Percentiles rank a stretch among this genome's conserved stretches.
phyloP scores from a whole-genome alignment of 2,888 invertebrate genomes.

The Gandaritis pyraliata region DNA sequence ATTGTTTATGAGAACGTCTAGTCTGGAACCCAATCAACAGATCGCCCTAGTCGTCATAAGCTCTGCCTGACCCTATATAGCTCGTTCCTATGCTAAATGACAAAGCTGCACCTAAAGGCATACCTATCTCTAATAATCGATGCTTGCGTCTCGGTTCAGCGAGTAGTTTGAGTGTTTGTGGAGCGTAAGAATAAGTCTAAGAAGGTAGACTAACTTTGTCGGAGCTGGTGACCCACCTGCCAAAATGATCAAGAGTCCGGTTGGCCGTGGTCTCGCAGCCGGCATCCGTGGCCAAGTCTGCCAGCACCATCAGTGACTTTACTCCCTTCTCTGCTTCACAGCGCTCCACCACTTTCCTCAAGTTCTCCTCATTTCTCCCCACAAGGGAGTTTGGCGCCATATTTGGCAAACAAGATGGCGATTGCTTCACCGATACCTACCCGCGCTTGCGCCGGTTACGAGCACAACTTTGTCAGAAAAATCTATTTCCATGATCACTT shows the following conservation, averaged over 20 bases:
- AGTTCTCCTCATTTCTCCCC: conserved; percentile 49
- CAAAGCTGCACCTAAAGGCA: too few species aligned
- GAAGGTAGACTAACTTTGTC: too few species aligned
- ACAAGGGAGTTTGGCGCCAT: conserved; percentile 54
- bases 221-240: conserved; percentile 42
- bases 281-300: conserved; percentile 57
- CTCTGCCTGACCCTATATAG: too few species aligned
- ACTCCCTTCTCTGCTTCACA: conserved; percentile 46
- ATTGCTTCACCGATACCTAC: conserved; percentile 57
- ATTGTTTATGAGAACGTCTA: conserved; percentile 86
- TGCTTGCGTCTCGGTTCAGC: too few species aligned
- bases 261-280: conserved; percentile 53
- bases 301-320: conserved; percentile 49
- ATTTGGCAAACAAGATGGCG: conserved; percentile 51
- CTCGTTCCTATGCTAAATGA: too few species aligned
- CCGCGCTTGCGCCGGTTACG: conserved; percentile 59
- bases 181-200: too few species aligned
- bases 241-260: conserved; percentile 51
- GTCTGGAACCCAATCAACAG: conserved; percentile 72
- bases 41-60: too few species aligned
- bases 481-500: conserved; percentile 41
- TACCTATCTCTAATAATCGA: too few species aligned
- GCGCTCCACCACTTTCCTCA: conserved; percentile 44
- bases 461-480: conserved; percentile 55
- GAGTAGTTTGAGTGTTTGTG: too few species aligned